Base-by-base conservation (phyloP, 2,797 vertebrate genomes). In the Somateria mollissima region DNA sequence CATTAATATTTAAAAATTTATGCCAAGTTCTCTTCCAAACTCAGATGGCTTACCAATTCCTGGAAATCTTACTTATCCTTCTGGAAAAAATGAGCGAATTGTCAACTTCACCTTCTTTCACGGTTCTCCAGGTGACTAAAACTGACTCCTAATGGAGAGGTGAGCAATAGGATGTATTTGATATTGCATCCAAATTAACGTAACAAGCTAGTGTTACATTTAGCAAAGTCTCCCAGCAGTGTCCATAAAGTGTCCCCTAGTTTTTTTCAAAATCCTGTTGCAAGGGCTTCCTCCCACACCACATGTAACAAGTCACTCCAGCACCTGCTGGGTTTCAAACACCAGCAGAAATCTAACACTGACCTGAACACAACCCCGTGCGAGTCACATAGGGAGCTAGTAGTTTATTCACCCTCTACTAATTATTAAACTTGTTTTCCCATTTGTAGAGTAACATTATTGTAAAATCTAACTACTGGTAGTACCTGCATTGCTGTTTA, bases 381-480 rank as follows among this genome's bases (percentile, higher is more conserved):
- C 18, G 36, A 89, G 49, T 56, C 6, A 0, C 32, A 89, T 32
- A 84, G 92, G 91, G 96, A 96, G 96, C 89, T 94, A 88, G 95
- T 28, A 58, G 91, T 90, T 97, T 86, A 92, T 65, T 91, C 91
- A 90, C 95, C 89, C 90, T 96, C 78, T 90, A 84, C 87, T 95
- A 97, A 96, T 91, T 83, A 95, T 88, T 91, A 32, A 88, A 93
- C 95, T 95, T 96, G 90, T 97, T 97, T 97, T 97, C 94, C 95
- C 95, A 71, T 95, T 97, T 97, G 95, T 95, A 97, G 96, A 97
- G 96, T 96, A 97, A 94, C 94, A 96, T 97, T 97, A 97, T 93
- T 97, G 79, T 97, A 97, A 98, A 97, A 97, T 94, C 95, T 95
- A 97, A 93, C 95, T 97, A 94, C 13, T 78, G 64, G 91, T 87